Percentiles rank a stretch among this genome's conserved stretches.
These are phyloP conservation scores for Timandra comae DNA, from an alignment of 2,888 invertebrate genomes.

Conservation along the genomic window DNA sequence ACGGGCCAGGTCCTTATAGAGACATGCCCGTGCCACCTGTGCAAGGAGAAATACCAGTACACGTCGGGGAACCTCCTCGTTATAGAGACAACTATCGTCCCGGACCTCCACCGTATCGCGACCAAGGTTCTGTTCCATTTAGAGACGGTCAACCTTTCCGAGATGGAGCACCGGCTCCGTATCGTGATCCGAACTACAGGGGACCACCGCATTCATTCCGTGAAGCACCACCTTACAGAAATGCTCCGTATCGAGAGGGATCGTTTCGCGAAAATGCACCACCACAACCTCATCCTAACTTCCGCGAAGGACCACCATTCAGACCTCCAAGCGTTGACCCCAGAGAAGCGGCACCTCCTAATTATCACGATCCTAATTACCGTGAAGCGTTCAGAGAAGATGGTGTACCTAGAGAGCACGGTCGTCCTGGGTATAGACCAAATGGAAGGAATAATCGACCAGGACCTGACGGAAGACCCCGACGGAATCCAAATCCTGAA, in stretches of 20 bases:
- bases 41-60: conserved; percentile 59
- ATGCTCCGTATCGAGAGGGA: conserved; percentile 54
- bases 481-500: conserved; percentile 56
- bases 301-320: conserved; percentile 54
- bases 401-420: conserved; percentile 42
- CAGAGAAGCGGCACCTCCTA: conserved; percentile 45
- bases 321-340: conserved; percentile 59
- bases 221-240: conserved; percentile 51
- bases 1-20: conserved; percentile 46
- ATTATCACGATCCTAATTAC: conserved; percentile 56
- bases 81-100: conserved; percentile 61
- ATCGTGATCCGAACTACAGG: conserved; percentile 53
- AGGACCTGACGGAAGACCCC: conserved; percentile 41
- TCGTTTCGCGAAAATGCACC: conserved; percentile 54
- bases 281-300: conserved; percentile 46
- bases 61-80: conserved; percentile 54
- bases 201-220: conserved; percentile 53
- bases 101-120: conserved; percentile 49
- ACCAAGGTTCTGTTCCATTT: conserved; percentile 54
- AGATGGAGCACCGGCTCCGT: conserved; percentile 46
- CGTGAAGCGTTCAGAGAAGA: conserved; percentile 61
- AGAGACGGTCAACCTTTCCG: conserved; percentile 50
- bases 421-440: conserved; percentile 47
- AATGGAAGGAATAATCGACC: conserved; percentile 28
- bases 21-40: conserved; percentile 43